Evolutionary conservation across 2,113 vertebrate species (phyloP).

Genomic region (Pteropus alecto): DNA sequence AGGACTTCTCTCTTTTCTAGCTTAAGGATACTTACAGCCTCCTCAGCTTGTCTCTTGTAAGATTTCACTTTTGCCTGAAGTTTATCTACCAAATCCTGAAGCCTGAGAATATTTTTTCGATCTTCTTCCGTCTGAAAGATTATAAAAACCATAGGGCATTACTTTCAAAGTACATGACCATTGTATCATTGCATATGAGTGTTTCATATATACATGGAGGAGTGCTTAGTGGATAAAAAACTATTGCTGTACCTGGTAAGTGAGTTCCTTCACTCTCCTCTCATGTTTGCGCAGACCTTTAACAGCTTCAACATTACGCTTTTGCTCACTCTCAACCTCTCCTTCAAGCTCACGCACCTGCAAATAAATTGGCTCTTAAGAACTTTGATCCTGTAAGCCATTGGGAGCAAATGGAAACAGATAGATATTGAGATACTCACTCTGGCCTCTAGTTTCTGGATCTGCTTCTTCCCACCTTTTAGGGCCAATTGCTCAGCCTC

Average conservation of each 20-base stretch:
- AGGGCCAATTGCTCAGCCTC: conserved; percentile 84
- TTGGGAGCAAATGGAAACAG: not conserved
- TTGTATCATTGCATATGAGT: not conserved
- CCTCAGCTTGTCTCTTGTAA: conserved; percentile 86
- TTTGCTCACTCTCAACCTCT: conserved; percentile 89
- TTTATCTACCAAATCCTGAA: conserved; percentile 86
- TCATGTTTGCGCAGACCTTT: conserved; percentile 88
- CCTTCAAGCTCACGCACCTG: conserved; percentile 90
- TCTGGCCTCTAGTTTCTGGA: conserved; percentile 89
- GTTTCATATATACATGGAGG: not conserved
- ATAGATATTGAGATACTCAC: conserved; percentile 69
- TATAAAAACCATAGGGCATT: not conserved
- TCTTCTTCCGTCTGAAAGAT: conserved; percentile 83
- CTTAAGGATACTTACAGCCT: conserved; percentile 82
- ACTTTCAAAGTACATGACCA: not conserved
- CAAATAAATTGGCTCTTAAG: not conserved
- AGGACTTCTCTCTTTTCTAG: not conserved
- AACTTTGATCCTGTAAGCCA: not conserved
- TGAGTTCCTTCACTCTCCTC: conserved; percentile 87
- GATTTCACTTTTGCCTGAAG: conserved; percentile 86
- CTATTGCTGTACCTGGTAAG: conserved; percentile 82
- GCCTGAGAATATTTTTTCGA: conserved; percentile 84
- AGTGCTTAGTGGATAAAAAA: not conserved
- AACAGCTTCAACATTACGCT: conserved; percentile 78
- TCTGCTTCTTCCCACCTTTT: conserved; percentile 90